Conservation (phyloP, 1,140 invertebrate species). For the Neocloeon triangulifer region DNA sequence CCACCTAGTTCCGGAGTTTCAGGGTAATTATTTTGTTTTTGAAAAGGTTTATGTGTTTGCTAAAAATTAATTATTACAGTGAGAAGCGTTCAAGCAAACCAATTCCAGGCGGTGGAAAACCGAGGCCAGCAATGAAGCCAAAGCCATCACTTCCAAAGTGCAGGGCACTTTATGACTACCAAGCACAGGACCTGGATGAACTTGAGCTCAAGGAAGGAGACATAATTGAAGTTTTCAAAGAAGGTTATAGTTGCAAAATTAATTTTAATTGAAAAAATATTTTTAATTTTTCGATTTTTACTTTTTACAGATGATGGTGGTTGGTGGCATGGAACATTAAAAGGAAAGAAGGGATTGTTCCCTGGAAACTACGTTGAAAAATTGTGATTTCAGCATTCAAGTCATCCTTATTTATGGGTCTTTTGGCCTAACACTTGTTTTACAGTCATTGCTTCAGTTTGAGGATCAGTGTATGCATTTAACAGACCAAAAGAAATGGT, state of each 20-base stretch:
- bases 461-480: too few relatives aligned
- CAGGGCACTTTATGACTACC: conserved; percentile 38
- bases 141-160: conserved; percentile 25
- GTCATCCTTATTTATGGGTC: too few relatives aligned
- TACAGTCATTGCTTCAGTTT: too few relatives aligned
- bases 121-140: conserved; percentile 8
- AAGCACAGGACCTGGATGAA: conserved; percentile 43
- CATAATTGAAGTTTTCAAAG: conserved; percentile 35
- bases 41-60: conserved; percentile 5
- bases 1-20: conserved; percentile 20
- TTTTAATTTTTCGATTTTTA: background rate
- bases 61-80: too few relatives aligned
- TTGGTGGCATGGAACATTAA: conserved; percentile 40
- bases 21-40: conserved; percentile 14
- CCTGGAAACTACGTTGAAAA: conserved; percentile 42
- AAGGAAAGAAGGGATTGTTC: conserved; percentile 34
- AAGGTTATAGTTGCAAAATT: conserved; percentile 23
- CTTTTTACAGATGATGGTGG: conserved; percentile 37
- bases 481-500: too few relatives aligned
- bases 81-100: conserved; percentile 15
- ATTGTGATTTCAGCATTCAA: too few relatives aligned
- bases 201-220: conserved; percentile 36
- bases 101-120: conserved; percentile 8
- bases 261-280: background rate
- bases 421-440: too few relatives aligned